Conservation (phyloP, 1,140 invertebrate genomes). For the Trichoplusia ni region DNA sequence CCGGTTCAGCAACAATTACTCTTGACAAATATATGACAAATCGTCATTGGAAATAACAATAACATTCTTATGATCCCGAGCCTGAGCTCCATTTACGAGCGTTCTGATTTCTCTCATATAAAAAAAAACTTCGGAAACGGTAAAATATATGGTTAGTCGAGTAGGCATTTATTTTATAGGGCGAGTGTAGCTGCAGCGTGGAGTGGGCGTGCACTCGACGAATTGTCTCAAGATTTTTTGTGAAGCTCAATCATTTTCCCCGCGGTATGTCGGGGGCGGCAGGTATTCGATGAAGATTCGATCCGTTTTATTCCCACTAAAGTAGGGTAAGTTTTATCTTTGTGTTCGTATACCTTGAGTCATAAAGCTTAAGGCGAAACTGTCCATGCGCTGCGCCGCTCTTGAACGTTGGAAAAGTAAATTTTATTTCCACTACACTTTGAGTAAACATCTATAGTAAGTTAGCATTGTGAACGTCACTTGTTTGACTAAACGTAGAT, state of each 20-base stretch:
- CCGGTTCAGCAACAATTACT: constrained; percentile 10
- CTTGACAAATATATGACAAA: constrained; percentile 29
- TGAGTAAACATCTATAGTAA: constrained; percentile 20
- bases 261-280: background rate
- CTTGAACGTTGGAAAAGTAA: constrained; percentile 10
- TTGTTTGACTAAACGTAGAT: no score
- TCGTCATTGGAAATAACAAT: constrained; percentile 40
- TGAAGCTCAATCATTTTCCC: constrained; percentile 22
- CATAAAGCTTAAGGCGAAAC: constrained; percentile 13
- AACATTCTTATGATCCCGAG: constrained; percentile 38
- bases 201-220: constrained; percentile 7
- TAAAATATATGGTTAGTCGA: constrained; percentile 49
- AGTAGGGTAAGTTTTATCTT: constrained; percentile 15
- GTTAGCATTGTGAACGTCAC: no score
- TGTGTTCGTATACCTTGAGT: constrained; percentile 11
- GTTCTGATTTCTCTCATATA: constrained; percentile 40
- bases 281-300: constrained; percentile 18
- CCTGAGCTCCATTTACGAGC: constrained; percentile 46
- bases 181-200: constrained; percentile 35
- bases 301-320: constrained; percentile 10
- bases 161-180: constrained; percentile 52
- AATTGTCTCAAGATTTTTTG: constrained; percentile 10
- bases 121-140: constrained; percentile 35
- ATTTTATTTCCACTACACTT: constrained; percentile 7
- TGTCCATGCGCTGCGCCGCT: constrained; percentile 1